A percentile compares a stretch with the other conserved stretches of the same genome.
phyloP scores from a whole-genome alignment of 1,140 invertebrate genomes.

The Listronotus oregonensis region DNA sequence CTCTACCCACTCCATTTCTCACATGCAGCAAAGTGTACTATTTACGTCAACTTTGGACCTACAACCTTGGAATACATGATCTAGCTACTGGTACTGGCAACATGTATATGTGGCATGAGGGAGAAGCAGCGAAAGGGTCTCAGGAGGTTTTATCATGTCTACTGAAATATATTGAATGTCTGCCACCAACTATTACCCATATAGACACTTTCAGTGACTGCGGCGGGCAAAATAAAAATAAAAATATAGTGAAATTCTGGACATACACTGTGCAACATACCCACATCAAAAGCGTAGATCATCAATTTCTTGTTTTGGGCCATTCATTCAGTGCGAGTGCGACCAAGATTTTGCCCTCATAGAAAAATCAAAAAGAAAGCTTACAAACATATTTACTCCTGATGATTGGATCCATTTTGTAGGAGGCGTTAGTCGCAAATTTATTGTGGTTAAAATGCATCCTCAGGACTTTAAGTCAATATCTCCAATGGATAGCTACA shows the following conservation, averaged over 20 bases:
- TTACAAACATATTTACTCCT: conserved; percentile 19
- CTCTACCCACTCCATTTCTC: conserved; percentile 23
- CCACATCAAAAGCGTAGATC: conserved; percentile 17
- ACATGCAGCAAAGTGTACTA: conserved; percentile 32
- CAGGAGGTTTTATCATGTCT: conserved; percentile 21
- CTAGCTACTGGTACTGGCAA: background rate
- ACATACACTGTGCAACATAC: conserved; percentile 25
- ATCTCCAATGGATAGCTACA: too few species aligned
- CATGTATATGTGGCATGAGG: conserved; percentile 32
- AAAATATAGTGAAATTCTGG: conserved; percentile 35
- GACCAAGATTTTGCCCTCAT: conserved; percentile 25
- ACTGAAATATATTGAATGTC: background rate
- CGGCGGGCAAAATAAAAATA: conserved; percentile 37
- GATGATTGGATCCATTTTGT: conserved; percentile 20
- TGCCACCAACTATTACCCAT: too few species aligned
- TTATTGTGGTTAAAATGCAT: too few species aligned
- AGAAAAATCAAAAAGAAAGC: conserved; percentile 22
- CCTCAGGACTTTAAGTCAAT: too few species aligned
- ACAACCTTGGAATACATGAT: conserved; percentile 31
- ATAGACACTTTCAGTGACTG: too few species aligned
- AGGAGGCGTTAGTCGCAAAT: background rate
- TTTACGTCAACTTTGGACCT: conserved; percentile 35
- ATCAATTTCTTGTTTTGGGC: conserved; percentile 18
- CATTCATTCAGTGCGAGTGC: conserved; percentile 33
- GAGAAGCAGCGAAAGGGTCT: conserved; percentile 13